These are phyloP conservation scores for Catocala nupta DNA, from an alignment of 2,888 invertebrate genomes.

Conservation along the genomic window DNA sequence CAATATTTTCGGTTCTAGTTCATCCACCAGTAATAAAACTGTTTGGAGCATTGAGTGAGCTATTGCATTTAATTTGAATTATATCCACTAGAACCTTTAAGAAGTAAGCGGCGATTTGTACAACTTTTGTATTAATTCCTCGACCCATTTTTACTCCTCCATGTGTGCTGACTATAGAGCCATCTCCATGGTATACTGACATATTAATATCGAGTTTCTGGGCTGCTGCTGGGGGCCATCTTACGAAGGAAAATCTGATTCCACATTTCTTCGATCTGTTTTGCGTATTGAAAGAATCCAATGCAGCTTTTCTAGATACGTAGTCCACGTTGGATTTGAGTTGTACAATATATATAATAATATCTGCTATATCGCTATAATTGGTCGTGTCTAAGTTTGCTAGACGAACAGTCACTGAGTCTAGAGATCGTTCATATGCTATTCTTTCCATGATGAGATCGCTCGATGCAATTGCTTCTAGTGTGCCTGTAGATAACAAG, in stretches of 20 bases:
- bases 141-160: constrained; percentile 94
- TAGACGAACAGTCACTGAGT: constrained; percentile 86
- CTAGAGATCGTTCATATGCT: constrained; percentile 80
- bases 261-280: constrained; percentile 92
- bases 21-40: constrained; percentile 89
- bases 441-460: constrained; percentile 88
- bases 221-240: constrained; percentile 72
- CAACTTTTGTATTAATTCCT: constrained; percentile 91
- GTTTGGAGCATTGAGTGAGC: constrained; percentile 89
- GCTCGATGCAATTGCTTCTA: constrained; percentile 71
- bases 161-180: constrained; percentile 90
- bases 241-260: constrained; percentile 86
- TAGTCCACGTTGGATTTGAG: constrained; percentile 84
- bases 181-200: constrained; percentile 91
- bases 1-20: constrained; percentile 65
- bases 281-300: constrained; percentile 85
- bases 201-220: constrained; percentile 80
- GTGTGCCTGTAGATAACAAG: constrained; percentile 64
- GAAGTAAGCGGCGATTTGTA: constrained; percentile 89
- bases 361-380: constrained; percentile 63
- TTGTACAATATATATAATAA: constrained; percentile 83
- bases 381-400: constrained; percentile 75
- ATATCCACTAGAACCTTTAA: constrained; percentile 89
- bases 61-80: constrained; percentile 89
- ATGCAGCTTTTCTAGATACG: constrained; percentile 74